These are phyloP conservation scores for Mayetiola destructor DNA, from an alignment of 2,888 invertebrate genomes.

Conservation along the genomic window DNA sequence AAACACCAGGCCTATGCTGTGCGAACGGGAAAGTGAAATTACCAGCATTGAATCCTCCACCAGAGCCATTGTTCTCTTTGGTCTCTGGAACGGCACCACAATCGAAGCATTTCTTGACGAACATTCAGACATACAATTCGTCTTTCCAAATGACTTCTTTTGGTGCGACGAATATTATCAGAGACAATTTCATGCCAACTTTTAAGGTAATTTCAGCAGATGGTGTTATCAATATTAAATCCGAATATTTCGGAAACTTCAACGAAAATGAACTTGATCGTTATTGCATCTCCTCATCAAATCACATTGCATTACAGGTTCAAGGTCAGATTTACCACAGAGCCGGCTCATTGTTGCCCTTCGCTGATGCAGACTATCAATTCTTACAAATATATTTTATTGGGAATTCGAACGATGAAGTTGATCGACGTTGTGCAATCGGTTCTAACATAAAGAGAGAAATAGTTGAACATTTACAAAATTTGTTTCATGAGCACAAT, in stretches of 20 bases:
- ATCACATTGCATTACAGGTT: too few relatives aligned
- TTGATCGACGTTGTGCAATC: slow-evolving; percentile 1
- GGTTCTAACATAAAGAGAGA: not conserved
- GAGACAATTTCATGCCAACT: not conserved
- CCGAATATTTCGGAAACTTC: too few relatives aligned
- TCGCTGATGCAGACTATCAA: not conserved
- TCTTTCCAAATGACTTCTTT: not conserved
- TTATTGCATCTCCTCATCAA: too few relatives aligned
- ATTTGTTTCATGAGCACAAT: slow-evolving; percentile 20
- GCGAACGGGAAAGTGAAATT: slow-evolving; percentile 30
- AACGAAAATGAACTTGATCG: too few relatives aligned
- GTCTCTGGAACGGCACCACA: slow-evolving; percentile 15
- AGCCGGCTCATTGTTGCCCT: not conserved
- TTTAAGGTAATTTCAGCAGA: too few relatives aligned
- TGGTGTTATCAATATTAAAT: too few relatives aligned
- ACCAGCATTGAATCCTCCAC: slow-evolving; percentile 26
- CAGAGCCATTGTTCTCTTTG: slow-evolving; percentile 26
- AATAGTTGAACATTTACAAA: not conserved
- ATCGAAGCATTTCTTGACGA: not conserved
- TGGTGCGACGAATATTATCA: not conserved
- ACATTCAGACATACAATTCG: not conserved
- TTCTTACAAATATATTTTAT: slow-evolving; percentile 13
- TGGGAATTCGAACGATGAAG: not conserved
- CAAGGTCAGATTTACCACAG: slow-evolving; percentile 11
- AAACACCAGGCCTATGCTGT: slow-evolving; percentile 31